Evolutionary conservation across 2,113 vertebrate genomes (phyloP), one percentile per base, ranked within the genome.

Genomic region (Dicentrarchus labrax): DNA sequence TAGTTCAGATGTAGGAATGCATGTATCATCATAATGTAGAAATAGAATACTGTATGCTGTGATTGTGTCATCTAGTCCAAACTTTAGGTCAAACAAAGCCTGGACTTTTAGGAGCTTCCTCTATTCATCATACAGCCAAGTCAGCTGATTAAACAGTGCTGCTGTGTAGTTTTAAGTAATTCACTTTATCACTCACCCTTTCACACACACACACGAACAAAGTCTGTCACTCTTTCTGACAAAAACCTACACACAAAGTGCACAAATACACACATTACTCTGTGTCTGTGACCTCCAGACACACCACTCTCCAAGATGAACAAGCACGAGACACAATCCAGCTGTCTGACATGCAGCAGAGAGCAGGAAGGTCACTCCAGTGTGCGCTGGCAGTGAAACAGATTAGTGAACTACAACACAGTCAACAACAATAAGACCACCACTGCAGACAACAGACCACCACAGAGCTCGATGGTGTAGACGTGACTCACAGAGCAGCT

Each of bases 81-180:
- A 71, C 19, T 43, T 22, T 21, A 56, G 62, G 61, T 56, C 45
- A 54, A 71, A 76, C 41, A 78, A 68, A 64, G 36, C 10, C 15
- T 1, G 8, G 0, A 61, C 65, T 56, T 83, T 76, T 56, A 73
- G 13, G n/a, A 74, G 22, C 61, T 39, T 62, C 39, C 24, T 62
- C 43, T 73, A 54, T 72, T 86, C 47, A 68, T 24, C 4, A 5
- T 68, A n/a, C 53, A 43, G 39, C 43, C 0, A 5, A 84, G 72
- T 85, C 91, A 88, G 84, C 85, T 84, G 82, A 85, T 86, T 83
- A 74, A 78, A 90, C 74, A 76, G 78, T 65, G 76, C 78, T 65
- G 64, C 67, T 86, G 84, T 80, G 72, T 84, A 50, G 30, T 7
- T 83, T 89, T 62, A 77, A 69, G 61, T 78, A 60, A 85, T 78